Percentiles rank a stretch among this genome's conserved stretches.
Evolutionary conservation across 2,888 invertebrate genomes (phyloP).

Genomic region (Yponomeuta cagnagella): DNA sequence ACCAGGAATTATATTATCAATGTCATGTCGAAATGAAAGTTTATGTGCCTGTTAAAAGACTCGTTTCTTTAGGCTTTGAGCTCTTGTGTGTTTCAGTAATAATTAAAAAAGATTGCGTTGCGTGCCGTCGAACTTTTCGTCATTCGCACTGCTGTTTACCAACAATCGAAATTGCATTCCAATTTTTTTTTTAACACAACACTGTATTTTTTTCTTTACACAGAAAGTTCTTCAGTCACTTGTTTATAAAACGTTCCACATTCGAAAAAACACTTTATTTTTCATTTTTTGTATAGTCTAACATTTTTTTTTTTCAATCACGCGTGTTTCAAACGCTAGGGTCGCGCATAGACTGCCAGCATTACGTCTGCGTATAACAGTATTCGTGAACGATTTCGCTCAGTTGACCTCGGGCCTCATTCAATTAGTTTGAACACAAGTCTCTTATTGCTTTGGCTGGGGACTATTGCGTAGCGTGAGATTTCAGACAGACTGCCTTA

Average conservation of each 20-base stretch:
- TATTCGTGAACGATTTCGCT: not conserved
- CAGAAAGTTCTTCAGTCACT: not conserved
- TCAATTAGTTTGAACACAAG: not conserved
- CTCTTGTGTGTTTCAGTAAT: not conserved
- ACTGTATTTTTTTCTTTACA: not conserved
- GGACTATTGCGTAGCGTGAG: not conserved
- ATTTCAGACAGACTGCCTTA: constrained; percentile 1
- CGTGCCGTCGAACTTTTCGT: not conserved
- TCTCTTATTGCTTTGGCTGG: not conserved
- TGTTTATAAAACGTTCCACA: not conserved
- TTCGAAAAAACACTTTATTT: not conserved
- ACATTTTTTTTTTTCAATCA: constrained; percentile 15
- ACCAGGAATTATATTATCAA: constrained; percentile 1
- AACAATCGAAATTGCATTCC: constrained; percentile 11
- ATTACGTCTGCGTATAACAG: not conserved
- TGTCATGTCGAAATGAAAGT: not conserved
- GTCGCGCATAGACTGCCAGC: constrained; percentile 51
- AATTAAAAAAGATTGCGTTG: not conserved
- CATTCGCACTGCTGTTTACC: not conserved
- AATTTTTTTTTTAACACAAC: constrained; percentile 4
- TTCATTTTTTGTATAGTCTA: constrained; percentile 21
- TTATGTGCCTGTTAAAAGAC: not conserved
- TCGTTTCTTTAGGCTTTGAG: not conserved
- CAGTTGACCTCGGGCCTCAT: not conserved
- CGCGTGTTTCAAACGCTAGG: constrained; percentile 40